phyloP scores from a whole-genome alignment of 2,888 invertebrate genomes.

The Lathronympha strigana region DNA sequence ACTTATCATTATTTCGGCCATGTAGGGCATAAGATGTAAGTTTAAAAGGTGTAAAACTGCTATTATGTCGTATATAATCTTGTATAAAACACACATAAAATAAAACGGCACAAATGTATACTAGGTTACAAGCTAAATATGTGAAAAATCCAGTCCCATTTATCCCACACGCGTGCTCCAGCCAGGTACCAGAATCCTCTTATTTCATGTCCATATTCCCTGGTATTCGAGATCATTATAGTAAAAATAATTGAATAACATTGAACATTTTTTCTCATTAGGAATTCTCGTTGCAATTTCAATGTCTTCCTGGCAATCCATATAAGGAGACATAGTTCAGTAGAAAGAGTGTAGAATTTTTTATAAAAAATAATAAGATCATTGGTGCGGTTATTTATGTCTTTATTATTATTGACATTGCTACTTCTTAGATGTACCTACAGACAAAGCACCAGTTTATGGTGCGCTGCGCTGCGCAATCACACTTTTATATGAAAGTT shows the following conservation, averaged over 20 bases:
- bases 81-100: too few relatives aligned
- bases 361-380: not conserved
- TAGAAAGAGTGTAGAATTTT: slow-evolving; percentile 8
- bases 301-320: slow-evolving; percentile 9
- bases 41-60: too few relatives aligned
- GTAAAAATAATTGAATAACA: slow-evolving; percentile 6
- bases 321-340: slow-evolving; percentile 7
- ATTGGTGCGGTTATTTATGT: slow-evolving; percentile 14
- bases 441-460: not conserved
- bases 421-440: not conserved
- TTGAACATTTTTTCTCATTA: not conserved
- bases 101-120: not conserved
- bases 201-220: not conserved
- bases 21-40: too few relatives aligned
- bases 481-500: too few relatives aligned
- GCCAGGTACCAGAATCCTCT: not conserved
- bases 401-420: not conserved
- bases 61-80: too few relatives aligned
- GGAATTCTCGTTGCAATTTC: slow-evolving; percentile 5
- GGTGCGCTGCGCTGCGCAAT: too few relatives aligned
- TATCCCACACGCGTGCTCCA: not conserved
- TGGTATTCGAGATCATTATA: not conserved
- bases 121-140: too few relatives aligned
- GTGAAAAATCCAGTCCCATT: not conserved
- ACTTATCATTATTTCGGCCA: too few relatives aligned